Percentiles rank a stretch among this genome's conserved stretches.
These are phyloP conservation scores for Anarhynchus alexandrinus DNA, from an alignment of 2,113 vertebrate species.

Conservation along the genomic window DNA sequence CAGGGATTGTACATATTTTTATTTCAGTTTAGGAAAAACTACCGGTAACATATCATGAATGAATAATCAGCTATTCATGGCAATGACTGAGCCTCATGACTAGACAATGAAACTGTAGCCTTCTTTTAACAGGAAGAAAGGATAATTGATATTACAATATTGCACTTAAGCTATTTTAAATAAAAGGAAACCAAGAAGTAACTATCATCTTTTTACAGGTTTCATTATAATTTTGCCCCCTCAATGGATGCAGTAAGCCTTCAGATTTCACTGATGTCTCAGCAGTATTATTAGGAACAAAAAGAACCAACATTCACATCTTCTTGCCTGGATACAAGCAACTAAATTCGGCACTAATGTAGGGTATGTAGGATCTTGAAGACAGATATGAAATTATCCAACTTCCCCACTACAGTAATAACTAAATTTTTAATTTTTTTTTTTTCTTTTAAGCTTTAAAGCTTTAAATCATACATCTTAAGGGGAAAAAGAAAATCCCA, in stretches of 20 bases:
- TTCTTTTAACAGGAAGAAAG: neutral
- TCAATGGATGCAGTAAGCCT: neutral
- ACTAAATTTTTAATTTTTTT: neutral
- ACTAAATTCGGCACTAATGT: neutral
- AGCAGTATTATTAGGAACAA: neutral
- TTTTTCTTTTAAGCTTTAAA: no score
- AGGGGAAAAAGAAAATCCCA: neutral
- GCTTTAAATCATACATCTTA: neutral
- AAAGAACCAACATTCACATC: neutral
- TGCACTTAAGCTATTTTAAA: neutral
- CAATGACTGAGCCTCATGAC: neutral
- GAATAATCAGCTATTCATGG: neutral
- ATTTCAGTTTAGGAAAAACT: neutral
- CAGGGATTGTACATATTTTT: neutral
- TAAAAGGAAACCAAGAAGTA: neutral
- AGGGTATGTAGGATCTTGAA: neutral
- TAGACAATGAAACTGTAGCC: neutral
- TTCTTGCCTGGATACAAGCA: neutral
- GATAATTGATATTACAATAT: neutral
- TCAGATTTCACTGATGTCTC: neutral
- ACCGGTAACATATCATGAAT: neutral
- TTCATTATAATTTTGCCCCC: neutral
- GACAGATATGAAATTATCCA: neutral
- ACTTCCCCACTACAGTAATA: neutral
- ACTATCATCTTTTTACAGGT: neutral